Evolutionary conservation across 2,113 vertebrate genomes (phyloP).

Genomic region (Silurus meridionalis): DNA sequence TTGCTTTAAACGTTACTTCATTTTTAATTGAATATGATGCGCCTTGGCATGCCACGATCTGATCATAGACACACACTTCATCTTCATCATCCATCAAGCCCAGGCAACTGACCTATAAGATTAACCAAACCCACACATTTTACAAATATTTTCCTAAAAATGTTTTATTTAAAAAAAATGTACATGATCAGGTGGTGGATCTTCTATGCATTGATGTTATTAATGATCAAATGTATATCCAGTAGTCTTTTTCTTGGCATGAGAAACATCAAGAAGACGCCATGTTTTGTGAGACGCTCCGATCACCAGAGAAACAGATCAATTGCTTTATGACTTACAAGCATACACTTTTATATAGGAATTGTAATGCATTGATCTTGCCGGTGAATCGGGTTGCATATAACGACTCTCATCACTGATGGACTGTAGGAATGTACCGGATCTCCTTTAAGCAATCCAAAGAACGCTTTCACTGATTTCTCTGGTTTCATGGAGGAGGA

Average conservation of each 20-base stretch:
- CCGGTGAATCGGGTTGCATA: not conserved
- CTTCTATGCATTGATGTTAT: not conserved
- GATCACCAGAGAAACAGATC: constrained; percentile 4
- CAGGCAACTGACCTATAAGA: not conserved
- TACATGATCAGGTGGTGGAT: not conserved
- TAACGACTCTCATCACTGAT: not conserved
- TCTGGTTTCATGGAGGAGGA: constrained; percentile 19
- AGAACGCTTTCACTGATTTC: constrained; percentile 9
- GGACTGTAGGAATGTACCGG: constrained; percentile 13
- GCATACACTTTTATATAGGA: constrained; percentile 9
- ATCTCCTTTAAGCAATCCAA: constrained; percentile 15
- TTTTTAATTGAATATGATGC: not conserved
- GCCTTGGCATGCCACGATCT: not conserved
- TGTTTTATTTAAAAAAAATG: not conserved
- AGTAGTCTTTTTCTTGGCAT: constrained; percentile 1
- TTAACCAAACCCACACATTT: not conserved
- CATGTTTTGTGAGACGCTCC: constrained; percentile 10
- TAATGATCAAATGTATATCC: not conserved
- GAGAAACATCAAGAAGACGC: constrained; percentile 16
- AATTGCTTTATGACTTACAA: not conserved
- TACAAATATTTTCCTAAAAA: not conserved
- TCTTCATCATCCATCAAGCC: not conserved
- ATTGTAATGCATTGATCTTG: not conserved
- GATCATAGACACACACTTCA: not conserved
- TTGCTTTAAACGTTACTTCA: not conserved